phyloP scores from a whole-genome alignment of 2,888 invertebrate genomes.

The Podotricha telesiphe region DNA sequence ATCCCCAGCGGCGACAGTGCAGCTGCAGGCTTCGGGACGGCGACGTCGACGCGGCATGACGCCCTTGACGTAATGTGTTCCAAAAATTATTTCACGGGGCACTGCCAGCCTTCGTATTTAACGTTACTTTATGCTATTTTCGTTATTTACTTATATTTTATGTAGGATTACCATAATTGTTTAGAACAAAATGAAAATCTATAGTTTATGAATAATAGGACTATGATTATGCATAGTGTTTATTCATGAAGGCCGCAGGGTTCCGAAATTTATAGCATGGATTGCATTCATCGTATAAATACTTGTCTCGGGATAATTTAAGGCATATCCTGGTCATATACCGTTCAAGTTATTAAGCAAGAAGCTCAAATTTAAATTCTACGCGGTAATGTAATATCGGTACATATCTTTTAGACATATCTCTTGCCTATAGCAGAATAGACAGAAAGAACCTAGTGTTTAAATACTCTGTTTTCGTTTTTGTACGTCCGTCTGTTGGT shows the following conservation, averaged over 20 bases:
- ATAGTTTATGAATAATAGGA: neutral
- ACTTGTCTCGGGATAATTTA: neutral
- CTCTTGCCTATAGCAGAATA: no score
- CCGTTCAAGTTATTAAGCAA: neutral
- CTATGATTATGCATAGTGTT: neutral
- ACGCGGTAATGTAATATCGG: no score
- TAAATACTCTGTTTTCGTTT: no score
- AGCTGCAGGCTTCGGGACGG: conserved; percentile 68
- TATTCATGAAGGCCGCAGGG: neutral
- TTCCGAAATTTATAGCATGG: neutral
- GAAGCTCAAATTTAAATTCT: neutral
- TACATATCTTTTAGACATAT: no score
- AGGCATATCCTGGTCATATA: neutral
- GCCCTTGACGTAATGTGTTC: conserved; percentile 65
- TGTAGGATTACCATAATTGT: neutral
- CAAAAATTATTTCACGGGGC: conserved; percentile 47
- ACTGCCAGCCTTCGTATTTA: conserved; percentile 17
- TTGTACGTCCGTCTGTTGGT: no score
- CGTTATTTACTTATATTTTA: neutral
- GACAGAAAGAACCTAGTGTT: no score
- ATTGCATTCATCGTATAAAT: conserved; percentile 11
- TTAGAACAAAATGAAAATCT: neutral
- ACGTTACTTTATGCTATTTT: conserved; percentile 4
- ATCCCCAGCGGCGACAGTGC: conserved; percentile 73
- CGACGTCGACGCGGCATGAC: conserved; percentile 73